Evolutionary conservation across 2,888 invertebrate species (phyloP).

Genomic region (Ypsolopha scabrella): DNA sequence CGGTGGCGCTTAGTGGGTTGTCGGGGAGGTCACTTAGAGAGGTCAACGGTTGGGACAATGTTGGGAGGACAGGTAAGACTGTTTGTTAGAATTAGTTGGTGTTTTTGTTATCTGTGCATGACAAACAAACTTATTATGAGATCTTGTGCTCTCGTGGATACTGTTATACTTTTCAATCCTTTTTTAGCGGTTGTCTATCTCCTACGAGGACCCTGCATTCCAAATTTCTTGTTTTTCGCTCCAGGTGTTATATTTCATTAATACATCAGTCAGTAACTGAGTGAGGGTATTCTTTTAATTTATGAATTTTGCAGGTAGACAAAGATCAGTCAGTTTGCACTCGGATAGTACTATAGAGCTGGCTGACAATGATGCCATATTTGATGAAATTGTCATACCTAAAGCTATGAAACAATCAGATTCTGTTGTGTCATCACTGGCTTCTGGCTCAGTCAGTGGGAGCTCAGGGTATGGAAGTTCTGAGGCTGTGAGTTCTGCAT

Average conservation of each 20-base stretch:
- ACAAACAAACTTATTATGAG: background rate
- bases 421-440: no score
- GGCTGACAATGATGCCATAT: background rate
- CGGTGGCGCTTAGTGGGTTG: background rate
- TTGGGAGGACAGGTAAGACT: background rate
- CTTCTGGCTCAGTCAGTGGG: no score
- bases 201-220: no score
- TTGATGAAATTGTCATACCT: constrained; percentile 1
- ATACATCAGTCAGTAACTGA: no score
- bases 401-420: background rate
- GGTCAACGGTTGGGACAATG: background rate
- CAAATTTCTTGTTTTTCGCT: no score
- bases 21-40: background rate
- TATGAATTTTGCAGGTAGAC: background rate
- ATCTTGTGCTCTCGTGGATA: background rate
- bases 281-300: no score
- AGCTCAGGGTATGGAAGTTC: background rate
- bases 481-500: background rate
- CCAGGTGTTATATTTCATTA: no score
- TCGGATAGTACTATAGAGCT: background rate
- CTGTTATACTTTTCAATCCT: background rate
- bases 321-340: background rate
- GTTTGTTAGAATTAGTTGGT: background rate
- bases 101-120: background rate
- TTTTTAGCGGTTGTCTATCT: no score